phyloP scores from a whole-genome alignment of 2,888 invertebrate genomes.

The Amiota mariae region DNA sequence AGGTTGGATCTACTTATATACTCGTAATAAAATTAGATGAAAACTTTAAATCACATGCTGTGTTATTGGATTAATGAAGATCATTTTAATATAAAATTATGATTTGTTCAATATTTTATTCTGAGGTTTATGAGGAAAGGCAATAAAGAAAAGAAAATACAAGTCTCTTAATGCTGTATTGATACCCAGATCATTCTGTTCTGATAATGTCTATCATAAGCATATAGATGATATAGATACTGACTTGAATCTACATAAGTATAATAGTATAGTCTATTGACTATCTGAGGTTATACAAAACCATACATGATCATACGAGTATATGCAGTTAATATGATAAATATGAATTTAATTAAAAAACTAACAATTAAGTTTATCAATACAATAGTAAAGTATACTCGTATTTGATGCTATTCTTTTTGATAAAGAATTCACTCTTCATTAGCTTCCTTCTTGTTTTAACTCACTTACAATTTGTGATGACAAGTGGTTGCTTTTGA shows the following conservation, averaged over 20 bases:
- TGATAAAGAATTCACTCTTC: neutral
- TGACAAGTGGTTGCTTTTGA: slow-evolving; percentile 24
- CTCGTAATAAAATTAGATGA: neutral
- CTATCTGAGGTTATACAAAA: too few species aligned
- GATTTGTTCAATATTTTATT: neutral
- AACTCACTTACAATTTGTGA: neutral
- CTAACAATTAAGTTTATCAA: too few species aligned
- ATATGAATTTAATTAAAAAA: too few species aligned
- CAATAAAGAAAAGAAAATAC: neutral
- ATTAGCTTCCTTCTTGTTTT: neutral
- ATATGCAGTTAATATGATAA: too few species aligned
- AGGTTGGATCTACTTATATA: too few species aligned
- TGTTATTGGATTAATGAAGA: slow-evolving; percentile 25
- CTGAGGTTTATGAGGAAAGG: too few species aligned
- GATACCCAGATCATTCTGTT: slow-evolving; percentile 5
- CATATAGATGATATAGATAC: too few species aligned
- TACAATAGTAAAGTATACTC: too few species aligned
- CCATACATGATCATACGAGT: too few species aligned
- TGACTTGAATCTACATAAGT: too few species aligned
- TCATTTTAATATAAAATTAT: slow-evolving; percentile 9
- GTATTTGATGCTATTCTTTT: neutral
- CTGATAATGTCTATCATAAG: slow-evolving; percentile 5
- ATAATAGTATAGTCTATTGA: too few species aligned
- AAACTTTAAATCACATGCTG: neutral
- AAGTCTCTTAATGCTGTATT: neutral